phyloP scores from a whole-genome alignment of 1,140 invertebrate species.

The Danaus melanippus region DNA sequence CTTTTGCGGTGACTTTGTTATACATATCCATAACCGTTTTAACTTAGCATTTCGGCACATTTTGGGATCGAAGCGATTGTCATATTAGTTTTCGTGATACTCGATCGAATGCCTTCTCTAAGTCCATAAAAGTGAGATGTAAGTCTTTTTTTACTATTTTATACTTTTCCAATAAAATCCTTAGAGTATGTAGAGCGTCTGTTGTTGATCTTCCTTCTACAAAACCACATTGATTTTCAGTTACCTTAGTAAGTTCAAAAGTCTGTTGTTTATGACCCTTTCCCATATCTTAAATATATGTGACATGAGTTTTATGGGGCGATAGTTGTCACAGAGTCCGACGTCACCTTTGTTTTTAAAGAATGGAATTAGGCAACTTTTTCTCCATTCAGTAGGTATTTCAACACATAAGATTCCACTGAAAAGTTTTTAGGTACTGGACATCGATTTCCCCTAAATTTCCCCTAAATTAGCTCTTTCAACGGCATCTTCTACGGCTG shows the following conservation, averaged over 20 bases:
- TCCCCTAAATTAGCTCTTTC: too few relatives aligned
- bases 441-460: background rate
- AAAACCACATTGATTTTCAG: constrained; percentile 4
- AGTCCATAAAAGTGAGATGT: constrained; percentile 4
- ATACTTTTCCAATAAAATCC: background rate
- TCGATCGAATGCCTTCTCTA: constrained; percentile 8
- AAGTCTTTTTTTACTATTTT: background rate
- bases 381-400: background rate
- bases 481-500: too few relatives aligned
- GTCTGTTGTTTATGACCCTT: background rate
- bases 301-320: constrained; percentile 3
- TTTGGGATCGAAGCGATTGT: background rate
- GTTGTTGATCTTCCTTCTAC: background rate
- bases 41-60: background rate
- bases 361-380: background rate
- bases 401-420: background rate
- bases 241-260: background rate
- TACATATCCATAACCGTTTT: constrained; percentile 2
- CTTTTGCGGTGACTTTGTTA: constrained; percentile 2
- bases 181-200: constrained; percentile 2
- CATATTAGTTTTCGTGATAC: constrained; percentile 2
- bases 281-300: constrained; percentile 7
- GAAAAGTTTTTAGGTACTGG: constrained; percentile 3
- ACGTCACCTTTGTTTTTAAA: background rate
- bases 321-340: background rate